Base-by-base conservation (phyloP, 2,888 invertebrate genomes). In the Acleris emargana region DNA sequence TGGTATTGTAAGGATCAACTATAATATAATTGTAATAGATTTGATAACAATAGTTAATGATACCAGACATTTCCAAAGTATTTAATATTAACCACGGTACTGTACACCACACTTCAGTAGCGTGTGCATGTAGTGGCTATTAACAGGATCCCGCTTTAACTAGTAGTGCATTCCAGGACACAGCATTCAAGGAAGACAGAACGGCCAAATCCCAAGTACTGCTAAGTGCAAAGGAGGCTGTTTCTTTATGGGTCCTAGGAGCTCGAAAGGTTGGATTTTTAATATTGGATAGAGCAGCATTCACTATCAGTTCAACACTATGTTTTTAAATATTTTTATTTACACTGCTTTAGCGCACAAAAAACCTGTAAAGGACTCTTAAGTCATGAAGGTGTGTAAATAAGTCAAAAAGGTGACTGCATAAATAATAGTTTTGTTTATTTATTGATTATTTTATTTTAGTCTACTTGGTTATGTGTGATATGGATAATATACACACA, bases 231-330 rank as follows among this genome's bases (percentile, higher is more conserved):
- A 96, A 96, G 95, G 97, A 97, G 95, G 97, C 97, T 94, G 96
- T 97, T 94, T 96, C 97, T 93, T 96, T 97, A 93, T 97, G 97
- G 97, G 96, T 97, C 93, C 96, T 97, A 94, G 97, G 97, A 95
- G 96, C 96, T 94, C 95, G 97, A 94, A 97, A 97, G 97, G 97
- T 97, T 95, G 94, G 94, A 90, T 75, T 77, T 83, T 86, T 80
- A 77, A 67, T 53, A 67, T 62, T 67, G 58, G 60, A 67, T 58
- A 58, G 58, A 74, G 75, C 80, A 80, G 79, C 80, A 78, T 76
- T 81, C 80, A 81, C 79, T 38, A 38, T 38, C 38, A 38, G 9
- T 78, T 75, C 69, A 77, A 80, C 82, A 81, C 78, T 2, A 54
- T 64, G 28, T 54, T 64, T 50, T 50, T 28, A 38, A 43, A 28